Percentiles rank a stretch among this genome's conserved stretches.
Evolutionary conservation across 1,140 invertebrate genomes (phyloP).

Genomic region (Cydia strobilella): DNA sequence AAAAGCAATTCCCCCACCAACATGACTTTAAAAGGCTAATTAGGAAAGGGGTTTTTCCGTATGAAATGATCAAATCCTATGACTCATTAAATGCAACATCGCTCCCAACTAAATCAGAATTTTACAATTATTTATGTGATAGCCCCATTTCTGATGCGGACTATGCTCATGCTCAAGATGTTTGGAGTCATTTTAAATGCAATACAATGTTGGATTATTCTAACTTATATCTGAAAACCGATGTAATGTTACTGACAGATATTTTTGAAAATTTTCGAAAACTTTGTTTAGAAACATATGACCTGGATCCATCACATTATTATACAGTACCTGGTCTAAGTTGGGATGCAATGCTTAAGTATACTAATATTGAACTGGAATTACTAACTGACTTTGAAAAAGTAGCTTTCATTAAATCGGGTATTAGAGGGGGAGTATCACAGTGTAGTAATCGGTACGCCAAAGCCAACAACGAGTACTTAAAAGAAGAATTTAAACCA

Average conservation of each 20-base stretch:
- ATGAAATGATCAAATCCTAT: constrained; percentile 52
- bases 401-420: constrained; percentile 64
- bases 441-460: constrained; percentile 60
- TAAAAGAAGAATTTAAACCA: constrained; percentile 68
- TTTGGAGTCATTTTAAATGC: no score
- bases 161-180: no score
- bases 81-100: constrained; percentile 47
- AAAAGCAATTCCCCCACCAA: constrained; percentile 33
- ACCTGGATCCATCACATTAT: constrained; percentile 60
- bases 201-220: no score
- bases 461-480: constrained; percentile 74
- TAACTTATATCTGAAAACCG: no score
- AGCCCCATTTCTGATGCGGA: no score
- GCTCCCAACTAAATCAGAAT: no score
- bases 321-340: constrained; percentile 61
- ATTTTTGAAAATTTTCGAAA: constrained; percentile 56
- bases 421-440: constrained; percentile 63
- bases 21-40: constrained; percentile 38
- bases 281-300: constrained; percentile 64
- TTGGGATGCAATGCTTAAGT: constrained; percentile 62
- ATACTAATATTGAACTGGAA: constrained; percentile 68
- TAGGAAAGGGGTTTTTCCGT: constrained; percentile 46
- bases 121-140: no score
- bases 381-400: constrained; percentile 74
- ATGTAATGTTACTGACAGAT: no score